Evolutionary conservation across 1,140 invertebrate genomes (phyloP), one percentile per base, ranked within the genome.

Genomic region (Harlomillsia oculata): DNA sequence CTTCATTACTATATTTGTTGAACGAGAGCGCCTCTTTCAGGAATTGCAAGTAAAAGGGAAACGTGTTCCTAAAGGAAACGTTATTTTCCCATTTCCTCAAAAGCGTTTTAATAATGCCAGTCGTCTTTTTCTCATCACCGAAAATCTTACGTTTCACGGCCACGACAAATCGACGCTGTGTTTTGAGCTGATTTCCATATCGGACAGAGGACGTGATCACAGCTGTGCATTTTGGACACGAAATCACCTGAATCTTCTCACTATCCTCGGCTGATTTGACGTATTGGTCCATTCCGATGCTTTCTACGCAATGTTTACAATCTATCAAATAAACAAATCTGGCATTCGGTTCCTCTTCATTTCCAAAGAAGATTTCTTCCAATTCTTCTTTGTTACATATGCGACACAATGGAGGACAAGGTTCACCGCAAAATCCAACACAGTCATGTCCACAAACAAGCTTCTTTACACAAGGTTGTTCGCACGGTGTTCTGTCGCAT

Each of bases 381-480:
- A 81, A 65, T 62, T 75, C 68, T 8, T 77, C 73, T 20, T 68
- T 64, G 56, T 78, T 57, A 56, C 73, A 76, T 11, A 67, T 54
- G 14, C 67, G 59, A 65, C 74, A 75, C 14, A 67, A 70, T 2
- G 54, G 59, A 69, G 72, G 77, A 68, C 77, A 78, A 62, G 73
- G 70, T 67, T 86, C 83, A 13, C 81, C 81, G 71, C 84, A 85
- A 46, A 82, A 75, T 23, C 82, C 82, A 65, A 78, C 72, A 68
- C 82, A 84, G 3, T 60, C 53, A 70, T 84, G 81, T 0, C 72
- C 71, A 71, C 82, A 84, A 14, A 63, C 54, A 25, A 80, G 69
- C 28, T 29, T 56, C 51, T 68, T 68, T 1, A 45, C 5, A 54
- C 81, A 83, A 2, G 75, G 73, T 61, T 74, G 63, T 29, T 70